Percentiles rank a stretch among this genome's conserved stretches.
These are phyloP conservation scores for Parasteatoda tepidariorum DNA, from an alignment of 1,140 invertebrate genomes.

Conservation along the genomic window DNA sequence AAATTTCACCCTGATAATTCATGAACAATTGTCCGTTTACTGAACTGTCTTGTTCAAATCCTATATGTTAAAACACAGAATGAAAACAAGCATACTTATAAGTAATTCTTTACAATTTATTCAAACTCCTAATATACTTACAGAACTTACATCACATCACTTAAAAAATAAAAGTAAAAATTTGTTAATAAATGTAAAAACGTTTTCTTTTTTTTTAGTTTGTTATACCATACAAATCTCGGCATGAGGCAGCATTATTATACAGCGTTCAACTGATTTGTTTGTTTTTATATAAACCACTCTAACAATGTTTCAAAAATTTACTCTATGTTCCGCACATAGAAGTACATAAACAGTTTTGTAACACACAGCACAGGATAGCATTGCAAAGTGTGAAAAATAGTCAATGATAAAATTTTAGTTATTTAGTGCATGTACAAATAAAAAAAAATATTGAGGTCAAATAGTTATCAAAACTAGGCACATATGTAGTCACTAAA, in stretches of 20 bases:
- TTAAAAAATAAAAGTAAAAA: constrained; percentile 62
- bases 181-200: constrained; percentile 61
- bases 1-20: too few relatives aligned
- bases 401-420: constrained; percentile 45
- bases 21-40: too few relatives aligned
- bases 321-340: constrained; percentile 34
- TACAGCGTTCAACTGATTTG: constrained; percentile 50
- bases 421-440: constrained; percentile 44
- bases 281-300: constrained; percentile 29
- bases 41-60: too few relatives aligned
- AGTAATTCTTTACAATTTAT: constrained; percentile 61
- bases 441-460: constrained; percentile 30
- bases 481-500: constrained; percentile 55
- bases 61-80: too few relatives aligned
- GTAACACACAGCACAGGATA: constrained; percentile 20
- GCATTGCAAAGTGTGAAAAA: constrained; percentile 47
- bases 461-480: constrained; percentile 58
- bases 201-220: constrained; percentile 54
- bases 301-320: constrained; percentile 43
- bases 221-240: constrained; percentile 59
- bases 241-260: constrained; percentile 51
- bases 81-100: background rate
- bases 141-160: constrained; percentile 62
- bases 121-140: constrained; percentile 60
- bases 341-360: constrained; percentile 41